Conservation (phyloP, 2,113 vertebrate species). For the Scartelaos histophorus region DNA sequence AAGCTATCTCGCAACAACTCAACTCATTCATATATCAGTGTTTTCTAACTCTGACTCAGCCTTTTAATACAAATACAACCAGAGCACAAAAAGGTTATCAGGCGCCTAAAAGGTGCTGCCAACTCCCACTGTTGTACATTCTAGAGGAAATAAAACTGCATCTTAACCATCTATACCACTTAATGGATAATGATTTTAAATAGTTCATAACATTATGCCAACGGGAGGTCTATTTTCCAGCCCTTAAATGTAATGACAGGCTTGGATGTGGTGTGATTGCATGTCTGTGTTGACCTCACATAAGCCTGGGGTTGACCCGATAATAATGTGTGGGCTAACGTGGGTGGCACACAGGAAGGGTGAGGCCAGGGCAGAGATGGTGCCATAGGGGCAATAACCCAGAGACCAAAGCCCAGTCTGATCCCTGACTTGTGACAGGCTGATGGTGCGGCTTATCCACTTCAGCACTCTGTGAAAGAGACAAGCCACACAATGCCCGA, state of each 20-base stretch:
- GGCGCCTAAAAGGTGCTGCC: conserved; percentile 30
- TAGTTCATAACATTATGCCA: conserved; percentile 17
- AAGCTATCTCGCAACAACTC: not conserved
- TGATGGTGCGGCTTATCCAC: conserved; percentile 42
- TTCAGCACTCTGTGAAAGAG: conserved; percentile 35
- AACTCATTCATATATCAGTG: not conserved
- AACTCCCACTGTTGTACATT: conserved; percentile 57
- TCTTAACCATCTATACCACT: not conserved
- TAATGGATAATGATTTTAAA: conserved; percentile 8
- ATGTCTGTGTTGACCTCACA: conserved; percentile 42
- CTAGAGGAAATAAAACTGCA: not conserved
- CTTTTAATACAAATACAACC: not conserved
- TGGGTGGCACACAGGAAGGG: conserved; percentile 46
- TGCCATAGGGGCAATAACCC: conserved; percentile 1
- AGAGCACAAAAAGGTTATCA: conserved; percentile 27
- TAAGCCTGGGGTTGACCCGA: conserved; percentile 49
- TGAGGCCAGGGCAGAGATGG: conserved; percentile 20
- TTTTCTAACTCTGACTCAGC: conserved; percentile 12
- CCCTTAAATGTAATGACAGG: conserved; percentile 56
- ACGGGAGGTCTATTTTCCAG: conserved; percentile 28
- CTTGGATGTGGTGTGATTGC: conserved; percentile 26
- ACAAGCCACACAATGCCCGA: not conserved
- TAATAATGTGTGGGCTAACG: conserved; percentile 42
- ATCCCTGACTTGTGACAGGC: conserved; percentile 54
- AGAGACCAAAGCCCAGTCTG: conserved; percentile 35